A percentile compares a stretch with the other conserved stretches of the same genome.
phyloP scores from a whole-genome alignment of 2,113 vertebrate genomes.

The Rhabdomys dilectus region DNA sequence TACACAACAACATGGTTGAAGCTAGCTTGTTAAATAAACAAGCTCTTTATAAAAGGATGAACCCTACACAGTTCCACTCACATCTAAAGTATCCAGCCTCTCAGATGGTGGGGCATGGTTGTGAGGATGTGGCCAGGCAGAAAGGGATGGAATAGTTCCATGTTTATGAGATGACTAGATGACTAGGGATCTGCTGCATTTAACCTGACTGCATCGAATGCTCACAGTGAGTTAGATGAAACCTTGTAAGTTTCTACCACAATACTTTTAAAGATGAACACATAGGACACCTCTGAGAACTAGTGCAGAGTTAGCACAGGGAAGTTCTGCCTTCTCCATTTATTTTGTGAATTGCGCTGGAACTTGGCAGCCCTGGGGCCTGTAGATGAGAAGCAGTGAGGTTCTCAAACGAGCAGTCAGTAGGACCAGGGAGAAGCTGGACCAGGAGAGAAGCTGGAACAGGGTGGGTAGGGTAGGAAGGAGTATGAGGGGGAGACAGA shows the following conservation, averaged over 20 bases:
- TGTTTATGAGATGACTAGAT: not conserved
- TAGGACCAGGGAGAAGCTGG: not conserved
- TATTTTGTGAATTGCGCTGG: not conserved
- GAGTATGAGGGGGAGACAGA: not conserved
- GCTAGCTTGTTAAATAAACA: not conserved
- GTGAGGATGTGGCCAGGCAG: not conserved
- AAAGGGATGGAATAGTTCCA: not conserved
- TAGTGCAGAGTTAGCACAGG: not conserved
- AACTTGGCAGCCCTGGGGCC: not conserved
- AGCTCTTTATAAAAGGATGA: not conserved
- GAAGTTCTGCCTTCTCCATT: not conserved
- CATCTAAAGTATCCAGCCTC: not conserved
- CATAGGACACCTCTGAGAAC: not conserved
- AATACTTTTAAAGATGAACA: not conserved
- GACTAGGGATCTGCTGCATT: not conserved
- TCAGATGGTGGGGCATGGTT: not conserved
- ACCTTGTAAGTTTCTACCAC: not conserved
- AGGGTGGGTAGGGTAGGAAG: too few species aligned
- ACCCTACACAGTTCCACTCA: not conserved
- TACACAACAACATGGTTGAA: not conserved
- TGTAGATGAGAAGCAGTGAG: not conserved
- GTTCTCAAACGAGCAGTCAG: not conserved
- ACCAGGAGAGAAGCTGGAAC: not conserved
- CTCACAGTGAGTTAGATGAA: not conserved
- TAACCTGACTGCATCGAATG: not conserved